Base-by-base conservation (phyloP, 2,888 invertebrate species). In the Hypsopygia costalis region DNA sequence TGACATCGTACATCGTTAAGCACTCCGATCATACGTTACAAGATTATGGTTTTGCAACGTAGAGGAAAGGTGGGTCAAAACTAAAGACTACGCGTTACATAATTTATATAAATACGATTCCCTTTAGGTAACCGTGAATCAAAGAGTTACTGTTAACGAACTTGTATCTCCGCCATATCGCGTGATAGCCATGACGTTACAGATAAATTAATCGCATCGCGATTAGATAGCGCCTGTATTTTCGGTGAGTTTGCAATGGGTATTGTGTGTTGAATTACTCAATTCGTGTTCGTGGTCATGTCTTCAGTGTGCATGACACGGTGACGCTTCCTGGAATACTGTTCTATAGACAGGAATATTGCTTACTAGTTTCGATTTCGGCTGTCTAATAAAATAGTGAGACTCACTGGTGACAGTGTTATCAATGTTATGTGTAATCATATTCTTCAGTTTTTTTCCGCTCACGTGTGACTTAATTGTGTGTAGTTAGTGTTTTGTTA, bases 221-320 rank as follows among this genome's bases (percentile, higher is more conserved):
- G 52, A 53, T 53, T 42, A 53, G 49, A 53, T 53, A 51, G 39
- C 35, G 29, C 28, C 32, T 11, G 4, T 41, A 41, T 39, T 43
- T 40, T 36, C 32, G 43, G 40, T 36, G 35, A 47, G 45, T 49
- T 47, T 43, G 45, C 41, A 27, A 39, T 42, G 16, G 16, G 16
- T 4, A 31, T 8, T 31, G 20, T 29, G 34, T 32, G 43, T 43
- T 51, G 47, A 51, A 48, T 51, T 47, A 51, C 46, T 51, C 51
- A 44, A 38, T 46, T 20, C 44, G 36, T 11, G 43, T 47, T 38
- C 39, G 44, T 22, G 9, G 41, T 46, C 39, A 44, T 46, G 49
- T 46, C 28, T 37, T 12, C 4, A 6, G 21, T 31, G 12, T 36
- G 28, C 30, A 34, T 47, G 39, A 46, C 44, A 41, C 22, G 36